Conservation (phyloP, 2,888 invertebrate genomes). For the Monochamus alternatus region DNA sequence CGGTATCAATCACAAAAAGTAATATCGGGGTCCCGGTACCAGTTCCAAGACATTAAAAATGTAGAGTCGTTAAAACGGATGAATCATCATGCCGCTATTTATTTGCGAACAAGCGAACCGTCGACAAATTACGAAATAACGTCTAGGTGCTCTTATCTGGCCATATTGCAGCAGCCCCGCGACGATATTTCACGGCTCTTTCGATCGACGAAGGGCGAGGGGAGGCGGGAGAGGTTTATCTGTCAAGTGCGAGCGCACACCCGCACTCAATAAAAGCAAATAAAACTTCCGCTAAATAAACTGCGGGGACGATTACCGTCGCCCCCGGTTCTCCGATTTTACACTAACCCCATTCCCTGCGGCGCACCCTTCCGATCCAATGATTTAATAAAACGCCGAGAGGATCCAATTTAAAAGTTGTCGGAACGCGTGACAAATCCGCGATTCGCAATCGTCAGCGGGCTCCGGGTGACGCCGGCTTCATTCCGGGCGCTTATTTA, state of each 20-base stretch:
- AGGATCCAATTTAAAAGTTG: conserved; percentile 71
- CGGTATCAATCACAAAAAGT: too few species aligned
- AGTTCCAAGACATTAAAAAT: too few species aligned
- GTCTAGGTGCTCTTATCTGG: background rate
- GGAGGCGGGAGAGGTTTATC: conserved; percentile 6
- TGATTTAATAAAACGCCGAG: conserved; percentile 68
- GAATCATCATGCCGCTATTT: background rate
- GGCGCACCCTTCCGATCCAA: conserved; percentile 63
- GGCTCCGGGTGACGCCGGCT: conserved; percentile 62
- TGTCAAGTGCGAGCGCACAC: conserved; percentile 38
- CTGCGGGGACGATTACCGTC: conserved; percentile 42
- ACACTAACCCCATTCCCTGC: conserved; percentile 29
- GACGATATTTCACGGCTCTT: conserved; percentile 14
- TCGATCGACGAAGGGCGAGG: background rate
- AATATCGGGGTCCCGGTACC: too few species aligned
- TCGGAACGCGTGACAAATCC: conserved; percentile 70
- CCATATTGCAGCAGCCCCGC: background rate
- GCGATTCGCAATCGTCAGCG: conserved; percentile 67
- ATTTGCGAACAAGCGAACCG: background rate
- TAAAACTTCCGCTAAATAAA: conserved; percentile 53
- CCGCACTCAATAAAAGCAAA: conserved; percentile 50
- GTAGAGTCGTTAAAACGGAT: background rate
- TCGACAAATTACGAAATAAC: background rate
- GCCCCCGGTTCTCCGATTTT: conserved; percentile 31
- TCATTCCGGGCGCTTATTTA: conserved; percentile 66